Percentiles rank a stretch among this genome's conserved stretches.
These are phyloP conservation scores for Eristalinus aeneus DNA, from an alignment of 2,888 invertebrate genomes.

Conservation along the genomic window DNA sequence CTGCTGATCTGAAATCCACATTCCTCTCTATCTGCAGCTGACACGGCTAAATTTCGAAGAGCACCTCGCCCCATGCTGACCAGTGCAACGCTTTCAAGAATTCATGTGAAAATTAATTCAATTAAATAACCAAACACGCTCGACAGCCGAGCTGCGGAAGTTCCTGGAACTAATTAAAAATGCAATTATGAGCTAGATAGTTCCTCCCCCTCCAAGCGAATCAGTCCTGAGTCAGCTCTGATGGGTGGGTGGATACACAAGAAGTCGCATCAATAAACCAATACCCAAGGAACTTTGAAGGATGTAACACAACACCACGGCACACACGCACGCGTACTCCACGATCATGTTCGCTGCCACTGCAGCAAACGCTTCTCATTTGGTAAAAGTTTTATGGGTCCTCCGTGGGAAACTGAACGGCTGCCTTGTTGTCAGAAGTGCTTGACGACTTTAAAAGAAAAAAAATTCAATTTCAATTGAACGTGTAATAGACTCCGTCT, in stretches of 20 bases:
- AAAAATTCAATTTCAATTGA: constrained; percentile 16
- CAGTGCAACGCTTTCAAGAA: neutral
- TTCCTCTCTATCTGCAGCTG: too few species aligned
- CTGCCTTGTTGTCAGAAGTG: constrained; percentile 16
- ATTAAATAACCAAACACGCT: neutral
- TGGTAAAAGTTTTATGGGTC: constrained; percentile 39
- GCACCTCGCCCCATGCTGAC: neutral
- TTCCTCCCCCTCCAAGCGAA: neutral
- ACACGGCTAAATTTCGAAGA: too few species aligned
- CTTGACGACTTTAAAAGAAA: neutral
- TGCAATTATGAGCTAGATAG: constrained; percentile 33
- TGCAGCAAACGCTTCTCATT: neutral
- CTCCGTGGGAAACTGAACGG: constrained; percentile 31
- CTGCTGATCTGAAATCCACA: too few species aligned
- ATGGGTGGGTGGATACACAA: neutral
- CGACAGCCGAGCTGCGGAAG: neutral
- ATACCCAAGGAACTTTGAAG: constrained; percentile 56
- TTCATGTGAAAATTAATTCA: neutral
- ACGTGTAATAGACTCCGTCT: neutral
- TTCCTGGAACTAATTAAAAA: constrained; percentile 30
- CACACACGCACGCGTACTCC: neutral
- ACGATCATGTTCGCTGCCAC: too few species aligned
- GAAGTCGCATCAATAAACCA: constrained; percentile 52
- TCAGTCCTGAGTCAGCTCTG: too few species aligned
- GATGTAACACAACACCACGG: constrained; percentile 29